These are phyloP conservation scores for Pollachius pollachius DNA, from an alignment of 2,113 vertebrate species.

Conservation along the genomic window DNA sequence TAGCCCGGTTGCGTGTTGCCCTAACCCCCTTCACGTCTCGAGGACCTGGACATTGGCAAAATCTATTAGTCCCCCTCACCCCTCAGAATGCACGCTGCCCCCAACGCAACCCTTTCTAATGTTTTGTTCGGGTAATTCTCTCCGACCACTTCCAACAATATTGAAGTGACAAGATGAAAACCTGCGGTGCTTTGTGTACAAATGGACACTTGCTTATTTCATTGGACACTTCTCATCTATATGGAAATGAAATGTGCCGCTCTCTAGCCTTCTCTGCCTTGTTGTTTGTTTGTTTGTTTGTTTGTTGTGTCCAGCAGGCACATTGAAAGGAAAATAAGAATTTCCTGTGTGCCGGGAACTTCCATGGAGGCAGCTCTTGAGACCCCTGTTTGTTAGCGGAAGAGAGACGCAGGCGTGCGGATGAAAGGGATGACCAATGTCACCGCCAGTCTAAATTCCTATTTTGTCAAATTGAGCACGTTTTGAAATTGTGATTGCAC, in stretches of 20 bases:
- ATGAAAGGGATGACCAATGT: slow-evolving; percentile 50
- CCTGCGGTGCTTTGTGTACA: slow-evolving; percentile 61
- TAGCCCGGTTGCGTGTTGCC: slow-evolving; percentile 52
- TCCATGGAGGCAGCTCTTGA: slow-evolving; percentile 46
- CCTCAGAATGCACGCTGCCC: slow-evolving; percentile 64
- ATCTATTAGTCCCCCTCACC: slow-evolving; percentile 64
- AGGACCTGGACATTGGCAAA: slow-evolving; percentile 65
- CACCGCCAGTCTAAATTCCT: slow-evolving; percentile 41
- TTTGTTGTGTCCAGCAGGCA: slow-evolving; percentile 49
- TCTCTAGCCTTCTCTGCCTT: slow-evolving; percentile 62
- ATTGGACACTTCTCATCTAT: slow-evolving; percentile 70
- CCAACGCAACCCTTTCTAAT: slow-evolving; percentile 61
- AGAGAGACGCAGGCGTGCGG: slow-evolving; percentile 23
- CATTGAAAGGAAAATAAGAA: slow-evolving; percentile 67
- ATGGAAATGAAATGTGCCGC: slow-evolving; percentile 72
- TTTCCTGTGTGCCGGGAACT: slow-evolving; percentile 49
- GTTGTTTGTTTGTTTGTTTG: slow-evolving; percentile 57
- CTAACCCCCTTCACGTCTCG: slow-evolving; percentile 68
- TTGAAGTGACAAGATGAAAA: slow-evolving; percentile 69
- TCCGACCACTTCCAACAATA: slow-evolving; percentile 61
- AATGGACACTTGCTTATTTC: slow-evolving; percentile 71
- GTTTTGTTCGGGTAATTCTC: slow-evolving; percentile 69
- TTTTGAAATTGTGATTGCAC: slow-evolving; percentile 29
- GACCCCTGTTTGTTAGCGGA: slow-evolving; percentile 45
- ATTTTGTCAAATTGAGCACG: slow-evolving; percentile 36